Evolutionary conservation across 92 coral and sea anemone genomes (phyloP).

Genomic region (Galaxea fascicularis): DNA sequence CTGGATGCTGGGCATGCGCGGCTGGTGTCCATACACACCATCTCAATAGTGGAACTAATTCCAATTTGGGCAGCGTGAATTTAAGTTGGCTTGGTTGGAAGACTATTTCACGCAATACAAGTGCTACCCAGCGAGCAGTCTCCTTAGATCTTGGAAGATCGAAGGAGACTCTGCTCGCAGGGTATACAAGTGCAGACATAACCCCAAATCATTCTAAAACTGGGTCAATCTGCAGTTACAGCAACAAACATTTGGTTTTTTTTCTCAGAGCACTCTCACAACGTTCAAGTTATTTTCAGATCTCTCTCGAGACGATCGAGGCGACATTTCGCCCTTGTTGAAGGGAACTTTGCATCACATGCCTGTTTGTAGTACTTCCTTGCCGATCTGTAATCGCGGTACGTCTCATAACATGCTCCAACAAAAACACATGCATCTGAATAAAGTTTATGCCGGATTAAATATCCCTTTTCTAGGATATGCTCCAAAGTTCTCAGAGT

Average conservation of each 20-base stretch:
- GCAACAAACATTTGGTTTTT: background rate
- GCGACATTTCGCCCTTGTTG: background rate
- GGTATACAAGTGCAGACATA: no score
- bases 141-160: no score
- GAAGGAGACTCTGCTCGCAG: no score
- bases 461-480: background rate
- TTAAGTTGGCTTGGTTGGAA: no score
- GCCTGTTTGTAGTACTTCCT: background rate
- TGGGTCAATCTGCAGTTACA: no score
- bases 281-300: background rate
- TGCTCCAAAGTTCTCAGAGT: constrained; percentile 2
- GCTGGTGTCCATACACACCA: background rate
- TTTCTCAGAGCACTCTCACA: background rate
- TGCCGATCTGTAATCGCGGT: background rate
- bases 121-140: no score
- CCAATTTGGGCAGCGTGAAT: background rate
- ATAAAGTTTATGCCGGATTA: background rate
- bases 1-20: no score
- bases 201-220: no score
- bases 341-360: background rate
- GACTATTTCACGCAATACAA: background rate
- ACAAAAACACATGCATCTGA: constrained; percentile 20
- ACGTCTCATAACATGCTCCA: constrained; percentile 35
- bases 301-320: background rate
- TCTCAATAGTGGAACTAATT: background rate